Conservation (phyloP, 1,140 invertebrate species). For the Brachionus asplanchnoidis region DNA sequence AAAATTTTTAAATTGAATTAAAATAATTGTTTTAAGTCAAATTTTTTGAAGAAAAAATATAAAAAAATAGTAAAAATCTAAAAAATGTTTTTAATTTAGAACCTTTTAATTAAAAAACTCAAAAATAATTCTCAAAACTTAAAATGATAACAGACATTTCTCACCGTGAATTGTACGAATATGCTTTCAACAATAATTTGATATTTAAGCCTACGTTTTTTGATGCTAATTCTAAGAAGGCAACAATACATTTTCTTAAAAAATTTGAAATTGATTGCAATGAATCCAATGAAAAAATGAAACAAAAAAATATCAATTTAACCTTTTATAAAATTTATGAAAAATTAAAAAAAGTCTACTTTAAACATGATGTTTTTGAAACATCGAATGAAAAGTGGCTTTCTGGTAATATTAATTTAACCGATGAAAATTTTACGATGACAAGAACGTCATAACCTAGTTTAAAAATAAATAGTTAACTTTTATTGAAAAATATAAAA, state of each 20-base stretch:
- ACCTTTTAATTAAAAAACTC: not conserved
- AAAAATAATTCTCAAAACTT: not conserved
- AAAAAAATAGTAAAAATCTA: too few relatives aligned
- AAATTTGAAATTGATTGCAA: not conserved
- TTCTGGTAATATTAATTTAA: not conserved
- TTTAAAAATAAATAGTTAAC: not conserved
- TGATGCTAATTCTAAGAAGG: not conserved
- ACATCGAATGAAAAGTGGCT: not conserved
- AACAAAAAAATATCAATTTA: not conserved
- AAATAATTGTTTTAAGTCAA: too few relatives aligned
- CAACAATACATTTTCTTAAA: not conserved
- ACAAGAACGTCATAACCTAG: not conserved
- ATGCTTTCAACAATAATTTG: not conserved
- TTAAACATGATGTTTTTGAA: not conserved
- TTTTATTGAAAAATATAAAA: not conserved
- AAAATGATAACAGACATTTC: not conserved
- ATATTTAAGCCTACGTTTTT: not conserved
- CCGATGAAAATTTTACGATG: not conserved
- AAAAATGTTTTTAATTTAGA: too few relatives aligned
- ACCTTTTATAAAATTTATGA: not conserved
- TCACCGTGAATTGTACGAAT: not conserved
- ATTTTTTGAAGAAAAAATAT: too few relatives aligned
- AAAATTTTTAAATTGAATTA: too few relatives aligned
- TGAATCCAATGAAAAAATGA: not conserved
- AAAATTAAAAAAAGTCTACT: constrained; percentile 4